Evolutionary conservation across 2,797 vertebrate species (phyloP), one percentile per base, ranked within the genome.

Genomic region (Cuculus canorus): DNA sequence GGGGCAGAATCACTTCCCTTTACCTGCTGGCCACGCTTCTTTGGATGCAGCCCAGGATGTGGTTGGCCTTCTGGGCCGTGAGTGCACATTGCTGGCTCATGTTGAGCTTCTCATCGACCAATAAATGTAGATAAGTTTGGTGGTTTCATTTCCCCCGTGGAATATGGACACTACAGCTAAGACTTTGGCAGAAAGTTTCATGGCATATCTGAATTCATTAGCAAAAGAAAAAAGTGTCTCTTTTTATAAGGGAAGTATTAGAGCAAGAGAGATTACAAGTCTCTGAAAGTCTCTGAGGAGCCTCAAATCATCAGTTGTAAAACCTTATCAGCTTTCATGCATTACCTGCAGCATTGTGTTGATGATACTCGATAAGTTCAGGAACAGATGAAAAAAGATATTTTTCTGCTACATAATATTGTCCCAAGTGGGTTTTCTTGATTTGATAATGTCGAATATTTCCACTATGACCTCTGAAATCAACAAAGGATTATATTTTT

Each of bases 341-440:
- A 60, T 96, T 96, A 99, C 98, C 99, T 85, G 98, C 99, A 14
- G 98, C 98, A 7, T 99, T 99, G 97, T 99, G 98, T 76, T 98
- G 98, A 72, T 99, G 99, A 95, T 99, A 99, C 50, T 97, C 86
- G 4, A 99, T 98, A 71, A 99, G 93, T 2, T 99, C 98, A 11
- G 98, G 98, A 43, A 99, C 95, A 16, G 98, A 98, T 69, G 30
- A 95, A 86, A 99, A 99, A n/a, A 97, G 83, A 33, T 99, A 97
- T 88, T 98, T 98, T 75, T 99, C 98, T 33, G 98, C 98, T 94
- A 99, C 85, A 19, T 97, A 99, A 94, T 97, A 99, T 84, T 98
- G 96, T 41, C 97, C 98, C 0, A 33, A 82, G 41, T 97, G 97
- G 2, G 76, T 98, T 81, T 94, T 89, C 93, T 99, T 99, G 85